These are phyloP conservation scores for Scolopax bukidnonensis DNA, from an alignment of 2,797 vertebrate genomes.

Conservation along the genomic window DNA sequence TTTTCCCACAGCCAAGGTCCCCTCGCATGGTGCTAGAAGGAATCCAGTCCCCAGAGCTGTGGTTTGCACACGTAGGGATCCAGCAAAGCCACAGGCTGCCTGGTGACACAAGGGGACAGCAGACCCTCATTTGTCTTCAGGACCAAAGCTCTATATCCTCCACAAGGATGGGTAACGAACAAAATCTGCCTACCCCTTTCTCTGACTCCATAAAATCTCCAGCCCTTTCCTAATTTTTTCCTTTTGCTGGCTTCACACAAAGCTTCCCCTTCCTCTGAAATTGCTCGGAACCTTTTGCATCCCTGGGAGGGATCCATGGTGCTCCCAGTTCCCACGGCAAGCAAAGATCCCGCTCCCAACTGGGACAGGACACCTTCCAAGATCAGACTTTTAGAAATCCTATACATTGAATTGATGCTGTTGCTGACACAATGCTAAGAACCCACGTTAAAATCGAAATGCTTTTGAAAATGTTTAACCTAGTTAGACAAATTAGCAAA, in stretches of 20 bases:
- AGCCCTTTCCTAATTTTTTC: accelerated
- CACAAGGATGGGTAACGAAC: neutral
- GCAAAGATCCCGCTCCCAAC: neutral
- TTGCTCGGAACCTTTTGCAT: accelerated
- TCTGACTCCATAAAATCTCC: neutral
- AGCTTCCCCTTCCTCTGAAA: neutral
- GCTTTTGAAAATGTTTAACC: constrained; percentile 86
- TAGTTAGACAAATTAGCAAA: constrained; percentile 88
- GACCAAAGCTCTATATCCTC: neutral
- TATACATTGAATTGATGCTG: neutral
- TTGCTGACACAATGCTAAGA: constrained; percentile 79
- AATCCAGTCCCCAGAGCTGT: neutral
- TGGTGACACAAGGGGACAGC: neutral
- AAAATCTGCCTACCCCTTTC: neutral
- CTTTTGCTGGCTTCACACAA: neutral
- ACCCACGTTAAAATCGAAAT: constrained; percentile 81
- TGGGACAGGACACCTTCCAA: neutral
- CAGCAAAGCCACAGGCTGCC: neutral
- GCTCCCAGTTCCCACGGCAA: neutral
- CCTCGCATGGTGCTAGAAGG: accelerated
- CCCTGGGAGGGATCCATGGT: neutral
- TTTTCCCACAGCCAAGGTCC: neutral
- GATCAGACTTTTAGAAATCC: neutral
- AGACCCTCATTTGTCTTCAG: neutral
- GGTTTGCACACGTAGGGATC: neutral